Evolutionary conservation across 2,888 invertebrate genomes (phyloP), one percentile per base, ranked within the genome.

Genomic region (Epiblema foenella): DNA sequence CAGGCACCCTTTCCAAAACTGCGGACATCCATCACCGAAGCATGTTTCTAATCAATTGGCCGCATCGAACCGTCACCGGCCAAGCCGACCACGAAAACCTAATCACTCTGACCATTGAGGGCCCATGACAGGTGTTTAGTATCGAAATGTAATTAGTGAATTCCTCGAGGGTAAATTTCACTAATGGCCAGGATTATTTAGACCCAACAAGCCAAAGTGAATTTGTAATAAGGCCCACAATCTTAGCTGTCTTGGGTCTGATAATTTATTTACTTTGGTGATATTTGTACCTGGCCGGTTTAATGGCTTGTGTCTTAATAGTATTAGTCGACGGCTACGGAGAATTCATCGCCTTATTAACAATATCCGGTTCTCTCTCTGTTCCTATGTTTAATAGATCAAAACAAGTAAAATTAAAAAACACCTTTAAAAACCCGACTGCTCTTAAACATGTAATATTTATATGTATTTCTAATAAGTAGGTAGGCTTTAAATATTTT

Each of bases 71-170:
- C 82, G 82, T 80, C 82, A 81, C 83, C 82, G 84, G 82, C 83
- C 85, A 83, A 85, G 85, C 83, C 78, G 79, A 86, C 87, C 87
- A 80, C 82, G 81, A 79, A 82, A 85, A 77, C 81, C 82, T 83
- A 85, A 89, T 89, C 85, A 88, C 81, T 75, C 82, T 74, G 76
- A 78, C 77, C 77, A 79, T 75, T 75, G 70, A 70, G 74, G 83
- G 85, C 83, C 84, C 82, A 84, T 85, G 87, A 87, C 89, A 91
- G 89, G 85, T 85, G 83, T 86, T 89, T 83, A 83, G 85, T 81
- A 83, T 85, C 80, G 84, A 87, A 89, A 90, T 84, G 89, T 88
- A 87, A 89, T 90, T 89, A 89, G 82, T 72, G 76, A 79, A 82
- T 80, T 77, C 78, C 79, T 79, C 76, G 74, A 80, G 79, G 77